Percentiles rank a stretch among this genome's conserved stretches.
These are phyloP conservation scores for Teleogryllus occipitalis DNA, from an alignment of 1,140 invertebrate species.

Conservation along the genomic window DNA sequence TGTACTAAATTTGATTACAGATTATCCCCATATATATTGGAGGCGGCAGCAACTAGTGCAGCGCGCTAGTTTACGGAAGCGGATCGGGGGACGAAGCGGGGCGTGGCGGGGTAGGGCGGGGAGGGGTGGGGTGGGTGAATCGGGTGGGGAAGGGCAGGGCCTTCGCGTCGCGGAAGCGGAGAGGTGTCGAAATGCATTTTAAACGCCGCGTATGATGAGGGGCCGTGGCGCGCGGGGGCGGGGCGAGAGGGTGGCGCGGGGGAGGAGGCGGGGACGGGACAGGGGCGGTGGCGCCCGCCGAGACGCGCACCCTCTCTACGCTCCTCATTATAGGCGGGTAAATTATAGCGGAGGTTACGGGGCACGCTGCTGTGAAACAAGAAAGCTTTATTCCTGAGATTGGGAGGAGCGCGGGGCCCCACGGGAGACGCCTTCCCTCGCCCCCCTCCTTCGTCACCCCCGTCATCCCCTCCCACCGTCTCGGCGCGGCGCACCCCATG, in stretches of 20 bases:
- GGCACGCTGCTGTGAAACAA: constrained; percentile 19
- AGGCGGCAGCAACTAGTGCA: constrained; percentile 28
- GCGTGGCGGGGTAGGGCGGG: not conserved
- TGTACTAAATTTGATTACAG: constrained; percentile 35
- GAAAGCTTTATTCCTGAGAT: constrained; percentile 19
- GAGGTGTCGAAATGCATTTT: constrained; percentile 16
- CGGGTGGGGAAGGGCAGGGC: not conserved
- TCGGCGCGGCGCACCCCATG: no score
- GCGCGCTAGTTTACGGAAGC: constrained; percentile 11
- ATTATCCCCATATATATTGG: constrained; percentile 33
- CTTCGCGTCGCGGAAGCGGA: no score
- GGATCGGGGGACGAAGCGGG: not conserved
- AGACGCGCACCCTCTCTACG: no score
- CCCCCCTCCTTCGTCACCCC: not conserved
- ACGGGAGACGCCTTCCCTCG: not conserved
- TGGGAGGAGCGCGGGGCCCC: not conserved
- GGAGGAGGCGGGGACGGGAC: not conserved
- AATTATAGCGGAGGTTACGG: constrained; percentile 17
- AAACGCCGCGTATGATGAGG: constrained; percentile 7
- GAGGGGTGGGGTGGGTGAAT: not conserved
- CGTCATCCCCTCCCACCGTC: not conserved
- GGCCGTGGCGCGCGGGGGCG: not conserved
- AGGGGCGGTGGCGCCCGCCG: no score
- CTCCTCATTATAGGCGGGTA: constrained; percentile 21
- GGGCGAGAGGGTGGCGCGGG: not conserved